Evolutionary conservation across 2,113 vertebrate genomes (phyloP), one percentile per base, ranked within the genome.

Genomic region (Cygnus atratus): DNA sequence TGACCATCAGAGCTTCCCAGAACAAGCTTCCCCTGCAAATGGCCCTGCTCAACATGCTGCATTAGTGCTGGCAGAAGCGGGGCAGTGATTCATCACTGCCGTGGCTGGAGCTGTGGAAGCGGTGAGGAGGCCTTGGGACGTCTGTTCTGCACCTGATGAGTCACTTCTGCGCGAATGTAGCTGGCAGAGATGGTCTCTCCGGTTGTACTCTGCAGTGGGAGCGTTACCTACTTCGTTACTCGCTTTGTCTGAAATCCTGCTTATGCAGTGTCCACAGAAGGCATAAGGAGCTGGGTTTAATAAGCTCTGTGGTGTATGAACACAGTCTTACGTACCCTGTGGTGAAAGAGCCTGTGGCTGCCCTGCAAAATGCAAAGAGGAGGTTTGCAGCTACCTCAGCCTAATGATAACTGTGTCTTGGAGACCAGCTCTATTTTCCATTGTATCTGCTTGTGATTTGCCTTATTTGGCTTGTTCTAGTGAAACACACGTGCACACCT

Each of bases 91-190:
- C 78, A 88, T 86, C 10, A 0, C 87, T 5, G 13, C 17, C 37
- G 24, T 52, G 59, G 65, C 90, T 70, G 15, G 33, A 66, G 26
- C 71, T 76, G 66, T 80, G 67, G 71, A 71, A 87, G 84, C 2
- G 78, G 43, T 89, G 81, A 68, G 4, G 65, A 71, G 83, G 76
- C 71, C 83, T 94, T 74, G 48, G 24, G 76, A 66, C 84, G 57
- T 57, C 79, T 84, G 85, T 86, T 94, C 76, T 90, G 86, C 72
- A 86, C 92, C 61, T 90, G 83, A 92, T 96, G 94, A 96, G 72
- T 96, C 88, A 96, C 75, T 80, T 94, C 43, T 90, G 29, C 9
- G 0, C 74, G 76, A 77, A 35, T 46, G 22, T 66, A 70, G 67
- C 59, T 94, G 72, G 35, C 46, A 81, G 79, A 81, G 68, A 58